Conservation (phyloP, 2,888 invertebrate species). For the Campoplex capitator region DNA sequence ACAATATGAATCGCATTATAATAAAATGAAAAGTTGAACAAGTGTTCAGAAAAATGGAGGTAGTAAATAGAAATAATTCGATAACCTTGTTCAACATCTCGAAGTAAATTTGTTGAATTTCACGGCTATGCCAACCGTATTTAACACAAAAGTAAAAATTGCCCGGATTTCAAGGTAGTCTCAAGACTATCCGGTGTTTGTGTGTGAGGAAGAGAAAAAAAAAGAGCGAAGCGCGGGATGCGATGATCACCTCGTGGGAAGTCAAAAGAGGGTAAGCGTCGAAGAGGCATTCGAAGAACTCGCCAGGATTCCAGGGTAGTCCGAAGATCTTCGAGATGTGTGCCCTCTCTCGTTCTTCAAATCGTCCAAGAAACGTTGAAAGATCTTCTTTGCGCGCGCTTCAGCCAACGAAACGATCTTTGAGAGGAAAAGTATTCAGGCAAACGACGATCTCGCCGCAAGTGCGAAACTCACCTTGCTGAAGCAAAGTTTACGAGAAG, state of each 20-base stretch:
- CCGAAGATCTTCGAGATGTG: conserved; percentile 47
- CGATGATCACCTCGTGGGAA: conserved; percentile 65
- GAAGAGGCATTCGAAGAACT: conserved; percentile 68
- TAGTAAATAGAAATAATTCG: conserved; percentile 4
- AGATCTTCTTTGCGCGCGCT: conserved; percentile 31
- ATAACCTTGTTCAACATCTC: conserved; percentile 21
- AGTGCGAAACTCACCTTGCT: conserved; percentile 55
- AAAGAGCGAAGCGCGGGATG: conserved; percentile 50
- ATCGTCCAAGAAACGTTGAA: conserved; percentile 20
- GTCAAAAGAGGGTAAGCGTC: conserved; percentile 45
- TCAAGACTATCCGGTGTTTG: conserved; percentile 27
- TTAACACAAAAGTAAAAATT: conserved; percentile 34
- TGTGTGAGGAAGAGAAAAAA: conserved; percentile 42
- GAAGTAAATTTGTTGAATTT: conserved; percentile 9
- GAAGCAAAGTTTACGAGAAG: conserved; percentile 51
- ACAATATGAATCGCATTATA: neutral
- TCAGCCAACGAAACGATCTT: conserved; percentile 44
- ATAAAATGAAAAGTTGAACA: neutral
- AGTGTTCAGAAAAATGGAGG: neutral
- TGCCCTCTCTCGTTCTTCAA: conserved; percentile 15
- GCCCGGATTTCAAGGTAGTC: conserved; percentile 28
- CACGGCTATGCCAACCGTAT: neutral
- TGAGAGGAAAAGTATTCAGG: conserved; percentile 51
- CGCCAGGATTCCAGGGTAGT: conserved; percentile 66
- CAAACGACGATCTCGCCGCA: conserved; percentile 27